These are phyloP conservation scores for Peromyscus leucopus DNA, from an alignment of 2,113 vertebrate species.

Conservation along the genomic window DNA sequence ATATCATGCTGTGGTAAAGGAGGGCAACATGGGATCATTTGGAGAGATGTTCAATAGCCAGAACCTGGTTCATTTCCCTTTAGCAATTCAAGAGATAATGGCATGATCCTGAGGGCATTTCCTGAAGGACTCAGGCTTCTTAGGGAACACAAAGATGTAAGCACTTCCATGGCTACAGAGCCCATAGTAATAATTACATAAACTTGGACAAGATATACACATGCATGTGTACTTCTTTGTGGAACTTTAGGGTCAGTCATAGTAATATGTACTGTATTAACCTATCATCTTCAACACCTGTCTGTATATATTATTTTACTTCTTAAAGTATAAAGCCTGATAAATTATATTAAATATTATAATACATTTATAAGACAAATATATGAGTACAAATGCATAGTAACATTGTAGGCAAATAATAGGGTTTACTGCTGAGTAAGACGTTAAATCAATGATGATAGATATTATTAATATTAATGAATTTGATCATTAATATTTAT, in stretches of 20 bases:
- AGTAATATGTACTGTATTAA: background rate
- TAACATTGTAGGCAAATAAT: slow-evolving; percentile 67
- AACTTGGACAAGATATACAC: background rate
- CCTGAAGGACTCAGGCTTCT: background rate
- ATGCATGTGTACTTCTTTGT: background rate
- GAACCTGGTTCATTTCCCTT: background rate
- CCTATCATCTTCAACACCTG: background rate
- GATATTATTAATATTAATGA: slow-evolving; percentile 72
- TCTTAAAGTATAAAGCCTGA: slow-evolving; percentile 31
- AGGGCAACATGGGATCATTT: background rate
- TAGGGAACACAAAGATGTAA: background rate
- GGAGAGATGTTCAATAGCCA: background rate
- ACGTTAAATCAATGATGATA: slow-evolving; percentile 60
- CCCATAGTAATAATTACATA: background rate
- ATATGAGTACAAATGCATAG: slow-evolving; percentile 42
- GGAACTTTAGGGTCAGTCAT: background rate
- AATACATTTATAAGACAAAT: slow-evolving; percentile 39
- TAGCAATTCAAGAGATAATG: background rate
- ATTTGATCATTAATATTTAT: slow-evolving; percentile 69
- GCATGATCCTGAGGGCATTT: background rate
- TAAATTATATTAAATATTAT: slow-evolving; percentile 54
- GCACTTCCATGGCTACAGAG: background rate
- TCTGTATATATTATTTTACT: slow-evolving; percentile 23
- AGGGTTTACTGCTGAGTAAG: slow-evolving; percentile 36
- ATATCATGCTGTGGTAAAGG: background rate